Evolutionary conservation across 2,113 vertebrate species (phyloP).

Genomic region (Myanophis thanlyinensis): DNA sequence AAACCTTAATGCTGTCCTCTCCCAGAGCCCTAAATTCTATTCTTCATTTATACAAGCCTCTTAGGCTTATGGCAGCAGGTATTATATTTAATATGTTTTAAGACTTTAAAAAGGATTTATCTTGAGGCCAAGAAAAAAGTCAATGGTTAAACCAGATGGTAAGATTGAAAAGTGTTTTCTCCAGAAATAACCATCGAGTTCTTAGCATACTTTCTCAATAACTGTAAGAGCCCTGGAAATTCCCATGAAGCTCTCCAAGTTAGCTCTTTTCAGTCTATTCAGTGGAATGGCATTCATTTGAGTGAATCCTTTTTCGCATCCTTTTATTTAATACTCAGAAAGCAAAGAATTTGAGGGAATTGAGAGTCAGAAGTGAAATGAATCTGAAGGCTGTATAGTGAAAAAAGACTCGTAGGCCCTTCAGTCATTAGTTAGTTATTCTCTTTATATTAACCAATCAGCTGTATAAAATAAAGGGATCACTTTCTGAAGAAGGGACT

Average conservation of each 20-base stretch:
- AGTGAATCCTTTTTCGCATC: not conserved
- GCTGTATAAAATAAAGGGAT: not conserved
- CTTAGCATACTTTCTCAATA: not conserved
- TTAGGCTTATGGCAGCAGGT: not conserved
- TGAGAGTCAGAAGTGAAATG: not conserved
- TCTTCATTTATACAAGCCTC: not conserved
- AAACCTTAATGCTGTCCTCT: not conserved
- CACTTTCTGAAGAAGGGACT: not conserved
- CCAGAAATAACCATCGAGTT: not conserved
- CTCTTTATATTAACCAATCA: not conserved
- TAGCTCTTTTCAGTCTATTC: not conserved
- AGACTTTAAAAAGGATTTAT: not conserved
- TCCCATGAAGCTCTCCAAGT: fast-evolving
- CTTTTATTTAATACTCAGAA: not conserved
- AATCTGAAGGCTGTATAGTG: not conserved
- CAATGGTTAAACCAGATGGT: not conserved
- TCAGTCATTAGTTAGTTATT: not conserved
- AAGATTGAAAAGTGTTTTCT: not conserved
- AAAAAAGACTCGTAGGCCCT: not conserved
- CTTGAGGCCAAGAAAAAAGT: not conserved
- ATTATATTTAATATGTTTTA: not conserved
- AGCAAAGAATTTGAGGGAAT: not conserved
- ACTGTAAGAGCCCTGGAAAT: fast-evolving
- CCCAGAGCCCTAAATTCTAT: not conserved
- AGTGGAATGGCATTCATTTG: fast-evolving